Evolutionary conservation across 1,140 invertebrate species (phyloP).

Genomic region (Achatina immaculata): DNA sequence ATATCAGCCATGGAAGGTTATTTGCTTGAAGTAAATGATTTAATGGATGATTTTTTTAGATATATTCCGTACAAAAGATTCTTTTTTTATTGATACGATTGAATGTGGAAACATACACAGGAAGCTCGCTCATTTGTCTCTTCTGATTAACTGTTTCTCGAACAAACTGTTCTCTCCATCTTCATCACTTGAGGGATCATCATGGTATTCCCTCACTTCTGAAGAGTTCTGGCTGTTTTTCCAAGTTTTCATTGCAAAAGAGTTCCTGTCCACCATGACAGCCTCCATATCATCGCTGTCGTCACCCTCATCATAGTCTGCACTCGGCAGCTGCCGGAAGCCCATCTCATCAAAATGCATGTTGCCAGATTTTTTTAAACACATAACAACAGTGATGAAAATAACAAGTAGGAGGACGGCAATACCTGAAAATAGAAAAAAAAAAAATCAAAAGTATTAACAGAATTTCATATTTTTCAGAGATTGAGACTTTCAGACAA

Average conservation of each 20-base stretch:
- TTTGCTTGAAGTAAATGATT: too few species aligned
- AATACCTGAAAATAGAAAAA: conserved; percentile 40
- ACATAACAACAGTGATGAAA: conserved; percentile 50
- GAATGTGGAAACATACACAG: too few species aligned
- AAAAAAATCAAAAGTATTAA: too few species aligned
- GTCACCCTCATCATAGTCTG: conserved; percentile 49
- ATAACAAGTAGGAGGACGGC: conserved; percentile 46
- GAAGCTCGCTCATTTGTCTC: too few species aligned
- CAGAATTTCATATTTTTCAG: too few species aligned
- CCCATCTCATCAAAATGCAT: conserved; percentile 47
- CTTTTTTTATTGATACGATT: too few species aligned
- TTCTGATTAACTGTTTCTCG: conserved; percentile 4
- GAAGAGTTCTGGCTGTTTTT: background rate
- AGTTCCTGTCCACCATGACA: background rate
- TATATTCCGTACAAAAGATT: too few species aligned
- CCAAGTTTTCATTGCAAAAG: background rate
- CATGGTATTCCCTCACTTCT: conserved; percentile 3
- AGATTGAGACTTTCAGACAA: too few species aligned
- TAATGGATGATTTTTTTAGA: too few species aligned
- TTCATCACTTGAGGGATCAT: background rate
- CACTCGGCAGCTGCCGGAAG: conserved; percentile 49
- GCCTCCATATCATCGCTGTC: conserved; percentile 34
- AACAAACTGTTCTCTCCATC: conserved; percentile 16
- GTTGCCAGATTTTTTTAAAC: conserved; percentile 38
- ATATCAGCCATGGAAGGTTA: too few species aligned